Base-by-base conservation (phyloP, 1,140 invertebrate species). In the Brachionus rotundiformis region DNA sequence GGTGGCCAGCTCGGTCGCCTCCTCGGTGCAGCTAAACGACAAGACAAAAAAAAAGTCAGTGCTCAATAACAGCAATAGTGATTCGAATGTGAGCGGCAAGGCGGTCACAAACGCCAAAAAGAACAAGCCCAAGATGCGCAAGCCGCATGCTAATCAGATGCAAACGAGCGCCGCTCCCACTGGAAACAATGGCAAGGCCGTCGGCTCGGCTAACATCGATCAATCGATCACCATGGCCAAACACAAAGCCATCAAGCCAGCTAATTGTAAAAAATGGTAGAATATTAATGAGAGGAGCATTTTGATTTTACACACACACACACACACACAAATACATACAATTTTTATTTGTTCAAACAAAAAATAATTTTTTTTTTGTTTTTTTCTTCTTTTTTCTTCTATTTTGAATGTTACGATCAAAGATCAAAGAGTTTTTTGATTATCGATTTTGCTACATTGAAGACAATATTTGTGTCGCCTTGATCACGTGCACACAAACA, bases 1-100 rank as follows among this genome's bases (percentile, higher is more conserved):
- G 8, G 76, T 79, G 47, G 16, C 76, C 31, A 79, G 29, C 16
- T 19, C 76, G n/a, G 76, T 41, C 27, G 44, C 41, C 36, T 73
- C 68, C 2, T 73, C 68, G 3, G 63, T 68, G 29, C 63, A 68
- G 2, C 13, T 10, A 36, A 39, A 19, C 33, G 49, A 76, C 16
- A 76, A 59, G 16, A 31, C 36, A 47, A 59, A 76, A 29, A 59
- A 47, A 44, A 76, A 76, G 25, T 23, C 25, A 59, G 39, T 76
- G 3, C 33, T 47, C 25, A 59, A 76, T 76, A 31, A 2, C 8
- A 33, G 41, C 25, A 19, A 44, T 47, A 31, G 27, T 13, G 41
- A 76, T 19, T 44, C 73, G 41, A 76, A 76, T 49, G 1, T 76
- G 11, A 25, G 16, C 39, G 73, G 6, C 13, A 44, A 49, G 10